Evolutionary conservation across 2,113 vertebrate genomes (phyloP), one percentile per base, ranked within the genome.

Genomic region (Perccottus glenii): DNA sequence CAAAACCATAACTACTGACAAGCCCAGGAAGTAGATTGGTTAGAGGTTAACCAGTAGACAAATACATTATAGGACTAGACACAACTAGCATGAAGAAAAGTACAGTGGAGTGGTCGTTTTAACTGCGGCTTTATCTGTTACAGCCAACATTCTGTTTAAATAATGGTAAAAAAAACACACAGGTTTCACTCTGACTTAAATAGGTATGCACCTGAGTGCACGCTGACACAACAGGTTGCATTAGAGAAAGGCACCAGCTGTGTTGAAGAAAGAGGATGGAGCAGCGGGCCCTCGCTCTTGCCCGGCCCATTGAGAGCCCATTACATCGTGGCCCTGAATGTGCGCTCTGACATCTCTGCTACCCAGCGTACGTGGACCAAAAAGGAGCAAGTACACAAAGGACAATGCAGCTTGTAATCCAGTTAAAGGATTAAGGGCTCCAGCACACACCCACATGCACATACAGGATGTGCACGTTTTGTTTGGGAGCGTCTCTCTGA

Each of bases 391-490:
- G 82, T 75, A 80, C 83, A 87, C 82, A 85, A 82, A 87, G 80
- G 88, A 90, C 88, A 87, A 83, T 85, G 75, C 82, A n/a, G 19
- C 70, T 86, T 82, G 84, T 89, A 90, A 90, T 89, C 88, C 85
- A 62, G 85, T 90, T 89, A 90, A 74, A 86, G 84, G 88, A 89
- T 90, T 90, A 89, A 69, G 65, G 68, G 61, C 64, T 74, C 19
- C 7, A 8, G 60, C 60, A 59, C 77, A 53, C 67, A 40, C 57
- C 44, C 62, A 45, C 51, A 60, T 53, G 45, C 49, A 42, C 44
- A 49, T 5, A 75, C 51, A 65, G 60, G 15, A 51, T 48, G 50
- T 43, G 5, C 57, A 46, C 33, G 6, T 56, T 83, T 82, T 86
- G 71, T 84, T 76, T 76, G 53, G 71, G 64, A 58, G 65, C 67